Evolutionary conservation across 2,888 invertebrate genomes (phyloP).

Genomic region (Thymelicus lineola): DNA sequence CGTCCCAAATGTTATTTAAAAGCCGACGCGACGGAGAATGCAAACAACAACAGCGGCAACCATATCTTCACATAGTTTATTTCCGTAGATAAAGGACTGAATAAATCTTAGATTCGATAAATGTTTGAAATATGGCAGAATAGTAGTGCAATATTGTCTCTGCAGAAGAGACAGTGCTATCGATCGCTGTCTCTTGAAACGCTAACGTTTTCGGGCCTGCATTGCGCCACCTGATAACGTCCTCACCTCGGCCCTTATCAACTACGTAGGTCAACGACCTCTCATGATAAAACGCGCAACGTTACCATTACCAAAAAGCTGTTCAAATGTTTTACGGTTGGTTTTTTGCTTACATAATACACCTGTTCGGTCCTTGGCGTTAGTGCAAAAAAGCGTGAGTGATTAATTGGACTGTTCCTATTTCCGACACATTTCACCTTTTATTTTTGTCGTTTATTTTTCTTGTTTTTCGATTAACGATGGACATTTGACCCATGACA

Average conservation of each 20-base stretch:
- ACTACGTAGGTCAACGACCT: conserved; percentile 62
- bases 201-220: conserved; percentile 67
- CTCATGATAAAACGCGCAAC: conserved; percentile 57
- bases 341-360: conserved; percentile 9
- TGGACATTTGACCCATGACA: conserved; percentile 53
- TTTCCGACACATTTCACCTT: not conserved
- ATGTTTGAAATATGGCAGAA: conserved; percentile 16
- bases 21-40: conserved; percentile 15
- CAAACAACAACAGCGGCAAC: not conserved
- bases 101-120: conserved; percentile 10
- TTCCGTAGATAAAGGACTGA: not conserved
- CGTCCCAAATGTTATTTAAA: conserved; percentile 5
- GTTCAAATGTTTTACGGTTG: conserved; percentile 21
- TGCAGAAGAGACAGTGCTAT: conserved; percentile 50
- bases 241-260: conserved; percentile 67
- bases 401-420: conserved; percentile 7
- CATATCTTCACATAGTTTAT: conserved; percentile 11
- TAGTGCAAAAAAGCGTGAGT: not conserved
- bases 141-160: conserved; percentile 28
- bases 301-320: conserved; percentile 33
- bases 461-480: conserved; percentile 24
- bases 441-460: conserved; percentile 15
- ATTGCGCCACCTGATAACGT: conserved; percentile 77
- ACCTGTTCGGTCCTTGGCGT: not conserved
- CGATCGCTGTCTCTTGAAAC: conserved; percentile 60